phyloP scores from a whole-genome alignment of 2,888 invertebrate species.

The Cerastoderma edule region DNA sequence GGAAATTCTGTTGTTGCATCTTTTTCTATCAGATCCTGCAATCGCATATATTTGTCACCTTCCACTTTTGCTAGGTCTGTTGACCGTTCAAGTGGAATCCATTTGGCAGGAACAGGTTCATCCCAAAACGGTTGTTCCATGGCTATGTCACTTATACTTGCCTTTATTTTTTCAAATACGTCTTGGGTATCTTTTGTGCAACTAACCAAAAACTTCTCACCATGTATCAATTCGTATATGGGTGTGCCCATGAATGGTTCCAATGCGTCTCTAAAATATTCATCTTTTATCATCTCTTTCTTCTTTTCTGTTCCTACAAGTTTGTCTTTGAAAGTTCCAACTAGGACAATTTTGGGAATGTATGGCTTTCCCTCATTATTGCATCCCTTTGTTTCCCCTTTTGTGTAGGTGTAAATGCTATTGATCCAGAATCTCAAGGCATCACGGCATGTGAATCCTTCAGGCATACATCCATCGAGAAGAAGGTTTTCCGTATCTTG shows the following conservation, averaged over 20 bases:
- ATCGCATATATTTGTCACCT: slow-evolving; percentile 33
- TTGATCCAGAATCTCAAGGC: slow-evolving; percentile 58
- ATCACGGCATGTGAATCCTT: slow-evolving; percentile 42
- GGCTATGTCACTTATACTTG: slow-evolving; percentile 31
- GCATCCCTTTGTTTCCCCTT: too few species aligned
- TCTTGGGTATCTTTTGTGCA: neutral
- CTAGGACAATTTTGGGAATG: slow-evolving; percentile 42
- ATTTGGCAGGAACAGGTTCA: slow-evolving; percentile 43
- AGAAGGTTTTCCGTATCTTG: neutral
- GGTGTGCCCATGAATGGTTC: slow-evolving; percentile 20
- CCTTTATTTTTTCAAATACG: slow-evolving; percentile 19
- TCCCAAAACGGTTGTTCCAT: slow-evolving; percentile 39
- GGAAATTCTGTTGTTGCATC: slow-evolving; percentile 20
- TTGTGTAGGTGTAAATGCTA: slow-evolving; percentile 49
- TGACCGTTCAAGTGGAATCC: slow-evolving; percentile 50
- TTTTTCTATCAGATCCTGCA: slow-evolving; percentile 25
- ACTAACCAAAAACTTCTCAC: neutral
- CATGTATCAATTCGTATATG: neutral
- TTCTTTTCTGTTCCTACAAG: slow-evolving; percentile 17
- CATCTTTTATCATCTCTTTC: slow-evolving; percentile 40
- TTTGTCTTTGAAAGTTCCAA: slow-evolving; percentile 50
- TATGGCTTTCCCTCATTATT: neutral
- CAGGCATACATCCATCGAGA: slow-evolving; percentile 4
- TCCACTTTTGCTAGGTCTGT: slow-evolving; percentile 31
- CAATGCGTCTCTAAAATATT: slow-evolving; percentile 46